Percentiles rank a stretch among this genome's conserved stretches.
phyloP scores from a whole-genome alignment of 2,113 vertebrate genomes.

The Lepisosteus oculatus region DNA sequence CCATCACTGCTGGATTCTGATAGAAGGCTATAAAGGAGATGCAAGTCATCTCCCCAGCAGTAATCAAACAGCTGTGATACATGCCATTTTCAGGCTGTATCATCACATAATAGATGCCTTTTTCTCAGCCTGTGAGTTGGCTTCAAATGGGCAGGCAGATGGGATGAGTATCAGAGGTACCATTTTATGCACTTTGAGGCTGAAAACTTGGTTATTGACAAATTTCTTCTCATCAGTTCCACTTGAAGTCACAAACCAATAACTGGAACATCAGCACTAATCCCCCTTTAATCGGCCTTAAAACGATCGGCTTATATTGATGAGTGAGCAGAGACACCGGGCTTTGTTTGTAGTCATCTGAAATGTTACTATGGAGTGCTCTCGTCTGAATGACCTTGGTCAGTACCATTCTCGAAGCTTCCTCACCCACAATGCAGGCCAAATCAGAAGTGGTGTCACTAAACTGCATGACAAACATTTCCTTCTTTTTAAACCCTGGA shows the following conservation, averaged over 20 bases:
- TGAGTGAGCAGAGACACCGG: background rate
- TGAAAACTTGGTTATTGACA: constrained; percentile 74
- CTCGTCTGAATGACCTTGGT: too few relatives aligned
- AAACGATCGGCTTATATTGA: constrained; percentile 36
- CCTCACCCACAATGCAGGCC: too few relatives aligned
- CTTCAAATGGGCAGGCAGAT: constrained; percentile 62
- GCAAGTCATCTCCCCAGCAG: constrained; percentile 60
- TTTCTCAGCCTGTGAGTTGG: constrained; percentile 56
- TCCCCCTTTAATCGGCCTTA: constrained; percentile 81
- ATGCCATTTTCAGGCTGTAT: constrained; percentile 65
- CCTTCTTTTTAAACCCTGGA: too few relatives aligned
- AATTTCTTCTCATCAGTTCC: constrained; percentile 77
- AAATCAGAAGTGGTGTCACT: too few relatives aligned
- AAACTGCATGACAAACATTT: too few relatives aligned
- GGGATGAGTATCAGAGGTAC: constrained; percentile 61
- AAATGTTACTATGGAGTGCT: too few relatives aligned
- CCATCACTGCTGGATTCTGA: constrained; percentile 66
- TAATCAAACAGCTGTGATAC: constrained; percentile 76
- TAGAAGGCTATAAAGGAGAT: constrained; percentile 54
- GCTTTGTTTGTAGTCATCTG: too few relatives aligned
- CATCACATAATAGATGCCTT: constrained; percentile 65
- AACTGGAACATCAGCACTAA: constrained; percentile 79
- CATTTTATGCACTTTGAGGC: constrained; percentile 61
- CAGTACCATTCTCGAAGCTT: too few relatives aligned
- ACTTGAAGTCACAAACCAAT: constrained; percentile 75